Base-by-base conservation (phyloP, 2,888 invertebrate species). In the Cryptus viduatorius region DNA sequence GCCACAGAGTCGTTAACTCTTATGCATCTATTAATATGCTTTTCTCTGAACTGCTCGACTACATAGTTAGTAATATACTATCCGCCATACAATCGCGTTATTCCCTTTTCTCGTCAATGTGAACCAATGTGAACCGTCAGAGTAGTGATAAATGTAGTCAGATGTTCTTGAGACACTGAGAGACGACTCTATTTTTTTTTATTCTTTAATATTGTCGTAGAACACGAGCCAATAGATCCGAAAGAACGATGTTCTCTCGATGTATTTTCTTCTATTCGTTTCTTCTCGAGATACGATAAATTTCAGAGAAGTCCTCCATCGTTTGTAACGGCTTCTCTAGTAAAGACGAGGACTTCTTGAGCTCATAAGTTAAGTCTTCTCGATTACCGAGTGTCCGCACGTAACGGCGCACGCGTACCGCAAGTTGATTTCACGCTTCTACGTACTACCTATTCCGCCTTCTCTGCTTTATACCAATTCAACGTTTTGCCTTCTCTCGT, bases 311-410 rank as follows among this genome's bases (percentile, higher is more conserved):
- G 37, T 19, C 44, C 31, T 7, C 71, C 29, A 29, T 48, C 53
- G 46, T 53, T 53, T 16, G 65, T 76, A 76, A 76, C 76, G 76
- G 65, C 14, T 67, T 67, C 72, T 61, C 29, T 68, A 19, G 59
- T 72, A 68, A 53, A 14, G 29, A 44, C 48, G 56, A 69, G 65
- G 71, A 81, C 59, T 67, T 50, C 48, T 37, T 42, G 31, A 37
- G 53, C 65, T 77, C 73, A 61, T 46, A 67, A 61, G 31, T 59
- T 29, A 10, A 73, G 37, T 75, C 31, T 29, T 65, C 53, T 53
- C 67, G 59, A 78, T 83, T 78, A 56, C 50, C 77, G 72, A 83
- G 72, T 81, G 65, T 76, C 72, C 79, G 69, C 86, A 79, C 82
- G 84, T 75, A 77, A 82, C 53, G 44, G 64, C 75, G 42, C 77